phyloP scores from a whole-genome alignment of 2,888 invertebrate genomes.

The Diabrotica balteata region DNA sequence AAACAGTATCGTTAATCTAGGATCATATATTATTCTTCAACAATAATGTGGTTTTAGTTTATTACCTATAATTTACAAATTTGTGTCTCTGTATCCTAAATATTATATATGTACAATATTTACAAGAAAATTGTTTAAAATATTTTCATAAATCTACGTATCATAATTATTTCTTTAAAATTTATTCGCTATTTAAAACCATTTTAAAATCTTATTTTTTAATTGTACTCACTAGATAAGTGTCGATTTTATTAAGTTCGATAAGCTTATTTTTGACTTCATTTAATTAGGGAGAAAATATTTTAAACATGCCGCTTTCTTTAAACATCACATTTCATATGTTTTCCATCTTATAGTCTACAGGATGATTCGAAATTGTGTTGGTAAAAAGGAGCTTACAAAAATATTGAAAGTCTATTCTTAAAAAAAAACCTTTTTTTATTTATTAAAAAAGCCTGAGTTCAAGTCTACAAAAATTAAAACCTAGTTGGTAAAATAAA shows the following conservation, averaged over 20 bases:
- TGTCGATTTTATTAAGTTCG: slow-evolving; percentile 22
- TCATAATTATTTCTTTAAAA: slow-evolving; percentile 15
- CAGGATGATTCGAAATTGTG: slow-evolving; percentile 1
- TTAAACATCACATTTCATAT: slow-evolving; percentile 52
- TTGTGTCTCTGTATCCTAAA: slow-evolving; percentile 49
- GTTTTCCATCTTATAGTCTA: slow-evolving; percentile 34
- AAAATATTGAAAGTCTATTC: no score
- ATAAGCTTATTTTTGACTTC: slow-evolving; percentile 30
- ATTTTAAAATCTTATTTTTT: slow-evolving; percentile 15
- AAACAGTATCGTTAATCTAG: slow-evolving; percentile 43
- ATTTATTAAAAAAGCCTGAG: no score
- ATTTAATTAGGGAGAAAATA: slow-evolving; percentile 46
- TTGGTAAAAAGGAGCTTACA: background rate
- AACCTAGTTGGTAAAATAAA: no score
- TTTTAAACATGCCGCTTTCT: slow-evolving; percentile 50
- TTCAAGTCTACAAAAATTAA: no score
- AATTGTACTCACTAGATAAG: slow-evolving; percentile 29
- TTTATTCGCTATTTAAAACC: slow-evolving; percentile 6
- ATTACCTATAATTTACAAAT: slow-evolving; percentile 58
- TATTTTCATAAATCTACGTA: slow-evolving; percentile 43
- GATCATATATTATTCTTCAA: slow-evolving; percentile 55
- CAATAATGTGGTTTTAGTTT: slow-evolving; percentile 55
- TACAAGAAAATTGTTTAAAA: slow-evolving; percentile 54
- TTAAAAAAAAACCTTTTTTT: no score
- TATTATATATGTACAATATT: slow-evolving; percentile 54